A percentile compares a stretch with the other conserved stretches of the same genome.
Conservation (phyloP, 2,113 vertebrate genomes). For the Prionailurus bengalensis region DNA sequence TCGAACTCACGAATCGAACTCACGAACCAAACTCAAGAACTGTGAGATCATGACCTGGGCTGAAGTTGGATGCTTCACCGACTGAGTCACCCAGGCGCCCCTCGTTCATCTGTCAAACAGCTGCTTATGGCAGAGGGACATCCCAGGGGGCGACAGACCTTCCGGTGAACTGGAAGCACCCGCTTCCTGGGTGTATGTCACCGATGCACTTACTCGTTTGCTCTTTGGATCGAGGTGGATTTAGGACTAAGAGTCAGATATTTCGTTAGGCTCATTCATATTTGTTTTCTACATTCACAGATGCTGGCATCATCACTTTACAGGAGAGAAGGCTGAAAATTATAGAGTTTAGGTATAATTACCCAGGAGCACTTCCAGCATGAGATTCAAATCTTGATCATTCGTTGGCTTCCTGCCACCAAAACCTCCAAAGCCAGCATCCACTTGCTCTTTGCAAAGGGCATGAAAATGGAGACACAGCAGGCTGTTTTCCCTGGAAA, state of each 20-base stretch:
- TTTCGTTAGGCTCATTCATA: not conserved
- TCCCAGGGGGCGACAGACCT: too few relatives aligned
- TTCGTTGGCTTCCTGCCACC: not conserved
- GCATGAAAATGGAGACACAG: not conserved
- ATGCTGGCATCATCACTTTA: not conserved
- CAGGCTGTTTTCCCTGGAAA: too few relatives aligned
- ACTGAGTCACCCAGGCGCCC: too few relatives aligned
- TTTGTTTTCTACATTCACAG: not conserved
- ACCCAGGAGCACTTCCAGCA: not conserved
- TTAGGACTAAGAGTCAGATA: not conserved
- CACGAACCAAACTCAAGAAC: too few relatives aligned
- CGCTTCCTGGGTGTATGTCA: not conserved
- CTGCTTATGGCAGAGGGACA: too few relatives aligned
- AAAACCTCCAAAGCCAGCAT: not conserved
- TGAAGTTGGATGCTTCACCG: too few relatives aligned
- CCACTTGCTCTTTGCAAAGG: not conserved
- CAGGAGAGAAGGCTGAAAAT: not conserved
- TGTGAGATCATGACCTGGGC: too few relatives aligned
- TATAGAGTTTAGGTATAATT: not conserved
- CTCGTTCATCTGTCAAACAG: not conserved
- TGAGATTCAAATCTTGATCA: not conserved
- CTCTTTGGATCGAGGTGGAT: not conserved
- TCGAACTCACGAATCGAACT: too few relatives aligned
- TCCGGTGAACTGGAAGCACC: too few relatives aligned
- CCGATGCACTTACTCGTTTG: accelerated